Conservation (phyloP, 2,797 vertebrate genomes). For the Chloroceryle inda region DNA sequence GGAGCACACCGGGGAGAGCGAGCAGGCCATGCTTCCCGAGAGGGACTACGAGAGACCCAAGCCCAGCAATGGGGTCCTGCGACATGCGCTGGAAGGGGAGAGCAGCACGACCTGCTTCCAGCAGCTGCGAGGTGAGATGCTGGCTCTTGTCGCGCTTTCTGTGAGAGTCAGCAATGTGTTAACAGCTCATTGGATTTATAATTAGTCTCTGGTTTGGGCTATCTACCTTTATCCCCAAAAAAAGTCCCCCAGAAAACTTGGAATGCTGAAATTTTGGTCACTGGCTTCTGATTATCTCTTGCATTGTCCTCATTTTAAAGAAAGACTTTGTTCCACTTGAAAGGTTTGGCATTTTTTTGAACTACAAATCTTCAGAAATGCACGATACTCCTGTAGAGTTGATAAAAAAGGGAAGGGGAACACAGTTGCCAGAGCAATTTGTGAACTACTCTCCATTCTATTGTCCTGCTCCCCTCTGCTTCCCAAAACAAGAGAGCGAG, state of each 20-base stretch:
- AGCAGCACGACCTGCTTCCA: conserved; percentile 92
- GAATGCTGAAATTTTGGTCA: not conserved
- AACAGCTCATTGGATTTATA: not conserved
- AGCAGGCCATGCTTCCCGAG: conserved; percentile 94
- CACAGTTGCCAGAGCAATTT: not conserved
- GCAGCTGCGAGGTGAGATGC: conserved; percentile 90
- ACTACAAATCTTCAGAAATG: not conserved
- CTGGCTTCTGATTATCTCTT: not conserved
- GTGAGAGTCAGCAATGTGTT: not conserved
- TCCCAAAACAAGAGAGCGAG: accelerated
- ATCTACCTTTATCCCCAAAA: accelerated
- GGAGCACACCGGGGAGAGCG: conserved; percentile 86
- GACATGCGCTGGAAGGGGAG: conserved; percentile 79
- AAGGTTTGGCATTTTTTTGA: not conserved
- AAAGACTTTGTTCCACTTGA: not conserved
- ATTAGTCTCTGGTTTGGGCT: not conserved
- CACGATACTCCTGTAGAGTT: not conserved
- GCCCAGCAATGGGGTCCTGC: conserved; percentile 89
- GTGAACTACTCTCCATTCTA: not conserved
- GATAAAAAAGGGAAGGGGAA: not conserved
- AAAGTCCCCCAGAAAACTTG: accelerated
- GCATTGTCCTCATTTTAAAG: not conserved
- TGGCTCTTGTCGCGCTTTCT: not conserved
- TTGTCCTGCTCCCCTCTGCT: not conserved
- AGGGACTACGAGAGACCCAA: conserved; percentile 89